Conservation (phyloP, 2,888 invertebrate genomes). For the Alviniconcha strummeri region DNA sequence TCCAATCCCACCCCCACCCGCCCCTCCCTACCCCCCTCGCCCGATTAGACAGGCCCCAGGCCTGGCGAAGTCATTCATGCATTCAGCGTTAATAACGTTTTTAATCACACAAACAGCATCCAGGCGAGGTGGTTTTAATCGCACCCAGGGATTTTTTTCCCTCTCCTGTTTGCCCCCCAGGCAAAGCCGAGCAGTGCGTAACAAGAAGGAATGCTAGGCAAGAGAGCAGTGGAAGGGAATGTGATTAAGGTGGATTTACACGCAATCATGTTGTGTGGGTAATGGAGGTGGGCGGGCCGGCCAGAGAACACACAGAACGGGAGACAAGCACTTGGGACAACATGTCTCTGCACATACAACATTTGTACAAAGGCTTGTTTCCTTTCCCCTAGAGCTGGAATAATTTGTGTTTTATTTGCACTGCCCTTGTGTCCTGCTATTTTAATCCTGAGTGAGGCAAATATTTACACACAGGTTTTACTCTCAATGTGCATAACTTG, state of each 20-base stretch:
- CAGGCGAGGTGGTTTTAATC: conserved; percentile 15
- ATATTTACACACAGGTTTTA: not conserved
- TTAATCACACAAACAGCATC: conserved; percentile 17
- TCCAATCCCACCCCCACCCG: not conserved
- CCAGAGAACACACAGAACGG: too few species aligned
- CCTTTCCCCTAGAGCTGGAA: too few species aligned
- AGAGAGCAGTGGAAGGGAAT: conserved; percentile 5
- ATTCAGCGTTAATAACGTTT: conserved; percentile 24
- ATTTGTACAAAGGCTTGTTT: too few species aligned
- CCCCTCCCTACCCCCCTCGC: not conserved
- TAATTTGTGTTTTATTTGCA: too few species aligned
- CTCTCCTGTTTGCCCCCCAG: too few species aligned
- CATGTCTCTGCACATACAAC: too few species aligned
- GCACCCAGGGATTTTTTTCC: not conserved
- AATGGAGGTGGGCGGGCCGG: not conserved
- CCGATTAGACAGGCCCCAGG: not conserved
- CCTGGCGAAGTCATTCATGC: not conserved
- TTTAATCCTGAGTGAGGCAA: too few species aligned
- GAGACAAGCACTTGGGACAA: too few species aligned
- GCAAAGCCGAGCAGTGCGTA: too few species aligned
- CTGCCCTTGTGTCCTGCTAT: too few species aligned
- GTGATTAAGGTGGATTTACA: conserved; percentile 19
- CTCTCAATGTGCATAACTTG: too few species aligned
- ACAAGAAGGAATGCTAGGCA: not conserved
- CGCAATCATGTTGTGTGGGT: not conserved